phyloP scores from a whole-genome alignment of 2,888 invertebrate genomes.

The Idaea straminata region DNA sequence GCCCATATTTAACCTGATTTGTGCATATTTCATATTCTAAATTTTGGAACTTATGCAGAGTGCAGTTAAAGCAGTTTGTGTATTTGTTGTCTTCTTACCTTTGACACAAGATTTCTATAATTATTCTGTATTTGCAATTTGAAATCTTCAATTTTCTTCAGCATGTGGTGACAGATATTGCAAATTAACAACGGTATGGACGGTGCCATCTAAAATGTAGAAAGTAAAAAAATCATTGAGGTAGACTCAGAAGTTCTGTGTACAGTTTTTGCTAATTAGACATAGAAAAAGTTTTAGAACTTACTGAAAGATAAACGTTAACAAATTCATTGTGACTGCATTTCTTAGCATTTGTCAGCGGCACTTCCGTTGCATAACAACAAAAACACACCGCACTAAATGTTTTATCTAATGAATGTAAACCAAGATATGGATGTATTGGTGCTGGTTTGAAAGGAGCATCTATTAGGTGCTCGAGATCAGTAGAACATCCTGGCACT shows the following conservation, averaged over 20 bases:
- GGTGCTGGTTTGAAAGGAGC: background rate
- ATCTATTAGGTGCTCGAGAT: background rate
- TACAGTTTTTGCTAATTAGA: too few species aligned
- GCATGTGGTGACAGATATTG: background rate
- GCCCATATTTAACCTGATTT: too few species aligned
- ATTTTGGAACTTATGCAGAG: too few species aligned
- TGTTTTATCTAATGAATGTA: background rate
- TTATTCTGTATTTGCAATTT: background rate
- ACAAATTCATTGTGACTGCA: background rate
- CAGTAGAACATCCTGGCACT: background rate
- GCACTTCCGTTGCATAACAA: background rate
- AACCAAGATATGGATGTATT: too few species aligned
- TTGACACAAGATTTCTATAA: background rate
- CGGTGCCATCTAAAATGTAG: background rate
- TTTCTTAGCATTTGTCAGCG: background rate
- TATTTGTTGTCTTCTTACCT: background rate
- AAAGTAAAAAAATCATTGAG: background rate
- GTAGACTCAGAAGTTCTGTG: too few species aligned
- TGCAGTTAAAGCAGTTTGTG: background rate
- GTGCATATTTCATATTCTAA: too few species aligned
- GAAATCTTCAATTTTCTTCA: background rate
- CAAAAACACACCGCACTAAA: background rate
- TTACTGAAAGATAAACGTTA: background rate
- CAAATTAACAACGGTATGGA: background rate
- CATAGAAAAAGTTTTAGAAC: background rate